These are phyloP conservation scores for Columba janthina DNA, from an alignment of 2,113 vertebrate species.

Conservation along the genomic window DNA sequence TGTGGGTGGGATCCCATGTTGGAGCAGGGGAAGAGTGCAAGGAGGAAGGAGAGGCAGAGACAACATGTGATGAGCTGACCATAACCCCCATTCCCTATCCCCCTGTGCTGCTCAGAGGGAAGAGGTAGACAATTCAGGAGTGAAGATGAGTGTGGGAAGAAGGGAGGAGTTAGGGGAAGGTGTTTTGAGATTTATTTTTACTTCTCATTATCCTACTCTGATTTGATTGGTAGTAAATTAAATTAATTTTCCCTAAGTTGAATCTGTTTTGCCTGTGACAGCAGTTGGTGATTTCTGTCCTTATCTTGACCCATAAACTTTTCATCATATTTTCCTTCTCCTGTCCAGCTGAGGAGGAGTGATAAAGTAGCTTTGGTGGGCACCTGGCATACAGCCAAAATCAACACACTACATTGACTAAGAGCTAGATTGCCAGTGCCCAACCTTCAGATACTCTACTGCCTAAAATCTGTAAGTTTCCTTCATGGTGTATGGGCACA, in stretches of 20 bases:
- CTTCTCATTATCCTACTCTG: background rate
- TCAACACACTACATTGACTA: background rate
- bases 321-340: background rate
- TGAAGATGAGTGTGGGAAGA: background rate
- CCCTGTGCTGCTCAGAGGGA: background rate
- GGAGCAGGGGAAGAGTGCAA: background rate
- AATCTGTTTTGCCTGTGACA: background rate
- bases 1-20: fast-evolving
- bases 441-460: background rate
- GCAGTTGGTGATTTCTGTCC: background rate
- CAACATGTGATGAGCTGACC: background rate
- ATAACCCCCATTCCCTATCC: background rate
- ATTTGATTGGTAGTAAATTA: background rate
- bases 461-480: background rate
- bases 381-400: background rate
- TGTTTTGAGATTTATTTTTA: background rate
- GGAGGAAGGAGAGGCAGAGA: background rate
- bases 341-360: background rate
- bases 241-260: background rate
- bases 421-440: background rate
- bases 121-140: background rate
- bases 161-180: background rate
- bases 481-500: background rate
- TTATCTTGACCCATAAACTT: background rate
- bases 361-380: background rate